phyloP scores from a whole-genome alignment of 2,113 vertebrate genomes.

The Hippopotamus amphibius region DNA sequence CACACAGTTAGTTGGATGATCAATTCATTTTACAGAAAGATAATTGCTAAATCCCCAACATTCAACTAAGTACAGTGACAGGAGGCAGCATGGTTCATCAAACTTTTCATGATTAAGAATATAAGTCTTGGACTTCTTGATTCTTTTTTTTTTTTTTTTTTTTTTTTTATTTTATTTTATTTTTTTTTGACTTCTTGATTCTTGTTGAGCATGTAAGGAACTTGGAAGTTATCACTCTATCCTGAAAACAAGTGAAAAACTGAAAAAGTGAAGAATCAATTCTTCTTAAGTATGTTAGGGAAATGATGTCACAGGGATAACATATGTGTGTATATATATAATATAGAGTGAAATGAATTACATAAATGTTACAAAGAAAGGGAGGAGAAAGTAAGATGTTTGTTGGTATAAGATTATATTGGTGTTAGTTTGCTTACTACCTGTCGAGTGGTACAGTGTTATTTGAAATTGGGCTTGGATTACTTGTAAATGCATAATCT shows the following conservation, averaged over 20 bases:
- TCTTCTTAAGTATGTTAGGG: not conserved
- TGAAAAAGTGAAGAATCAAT: not conserved
- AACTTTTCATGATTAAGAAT: not conserved
- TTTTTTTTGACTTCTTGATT: not conserved
- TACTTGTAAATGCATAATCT: not conserved
- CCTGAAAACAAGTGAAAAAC: not conserved
- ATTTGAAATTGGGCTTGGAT: not conserved
- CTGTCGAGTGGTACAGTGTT: not conserved
- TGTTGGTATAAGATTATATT: not conserved
- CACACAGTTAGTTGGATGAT: not conserved
- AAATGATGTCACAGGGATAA: not conserved
- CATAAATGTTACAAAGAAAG: not conserved
- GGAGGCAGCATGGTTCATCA: not conserved
- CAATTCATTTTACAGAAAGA: not conserved
- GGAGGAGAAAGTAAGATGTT: not conserved
- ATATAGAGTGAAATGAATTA: not conserved
- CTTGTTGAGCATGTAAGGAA: not conserved
- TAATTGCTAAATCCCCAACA: not conserved
- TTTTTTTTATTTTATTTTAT: no score
- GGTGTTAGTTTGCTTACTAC: not conserved
- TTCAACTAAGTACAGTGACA: not conserved
- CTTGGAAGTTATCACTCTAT: not conserved
- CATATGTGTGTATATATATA: no score
- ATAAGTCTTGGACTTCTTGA: not conserved
- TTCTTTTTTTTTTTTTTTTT: no score